phyloP scores from a whole-genome alignment of 2,888 invertebrate genomes.

The Brachyopa scutellaris region DNA sequence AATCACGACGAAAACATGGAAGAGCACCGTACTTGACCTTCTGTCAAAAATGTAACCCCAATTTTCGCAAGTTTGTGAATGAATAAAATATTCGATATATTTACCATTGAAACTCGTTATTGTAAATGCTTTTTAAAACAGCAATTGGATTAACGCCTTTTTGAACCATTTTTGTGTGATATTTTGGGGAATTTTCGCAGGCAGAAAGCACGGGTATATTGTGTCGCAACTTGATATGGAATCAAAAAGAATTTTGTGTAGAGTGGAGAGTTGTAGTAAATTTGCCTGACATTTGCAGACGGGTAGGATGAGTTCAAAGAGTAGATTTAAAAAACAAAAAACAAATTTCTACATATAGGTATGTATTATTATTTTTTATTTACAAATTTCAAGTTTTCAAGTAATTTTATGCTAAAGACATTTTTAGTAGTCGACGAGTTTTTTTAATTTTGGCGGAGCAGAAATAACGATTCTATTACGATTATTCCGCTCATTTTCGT shows the following conservation, averaged over 20 bases:
- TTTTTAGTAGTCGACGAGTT: constrained; percentile 79
- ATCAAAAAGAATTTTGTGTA: neutral
- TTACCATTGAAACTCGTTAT: constrained; percentile 91
- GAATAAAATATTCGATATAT: constrained; percentile 74
- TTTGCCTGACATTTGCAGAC: neutral
- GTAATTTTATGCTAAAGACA: constrained; percentile 7
- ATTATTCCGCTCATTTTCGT: constrained; percentile 71
- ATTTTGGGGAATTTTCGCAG: constrained; percentile 11
- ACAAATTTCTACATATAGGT: no score
- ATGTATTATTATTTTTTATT: no score
- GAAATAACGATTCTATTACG: constrained; percentile 80
- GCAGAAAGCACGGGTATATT: neutral
- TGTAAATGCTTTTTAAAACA: constrained; percentile 86
- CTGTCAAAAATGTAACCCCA: constrained; percentile 36
- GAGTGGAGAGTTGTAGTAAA: constrained; percentile 36
- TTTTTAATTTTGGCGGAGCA: constrained; percentile 80
- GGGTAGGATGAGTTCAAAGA: constrained; percentile 6
- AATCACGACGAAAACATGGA: no score
- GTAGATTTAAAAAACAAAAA: neutral
- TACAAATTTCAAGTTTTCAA: constrained; percentile 28
- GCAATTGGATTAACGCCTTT: constrained; percentile 83
- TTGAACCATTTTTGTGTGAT: constrained; percentile 84
- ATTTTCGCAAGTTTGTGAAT: neutral
- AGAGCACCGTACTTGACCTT: constrained; percentile 10
- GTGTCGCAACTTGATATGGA: neutral